These are phyloP conservation scores for Lophius americanus DNA, from an alignment of 2,797 vertebrate species.

Conservation along the genomic window DNA sequence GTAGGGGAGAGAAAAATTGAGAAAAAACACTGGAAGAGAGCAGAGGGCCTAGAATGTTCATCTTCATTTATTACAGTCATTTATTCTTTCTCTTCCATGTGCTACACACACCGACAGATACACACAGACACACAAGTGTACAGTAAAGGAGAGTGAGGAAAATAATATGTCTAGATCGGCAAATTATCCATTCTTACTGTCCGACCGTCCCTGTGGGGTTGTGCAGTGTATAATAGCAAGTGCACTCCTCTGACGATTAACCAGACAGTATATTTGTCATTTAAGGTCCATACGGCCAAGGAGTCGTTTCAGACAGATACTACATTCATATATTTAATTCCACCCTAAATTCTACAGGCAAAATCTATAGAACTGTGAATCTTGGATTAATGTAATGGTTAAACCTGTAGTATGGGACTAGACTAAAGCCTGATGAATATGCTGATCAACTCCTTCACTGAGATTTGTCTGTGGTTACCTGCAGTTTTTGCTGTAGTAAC, in stretches of 20 bases:
- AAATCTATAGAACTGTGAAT: conserved; percentile 19
- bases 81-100: conserved; percentile 57
- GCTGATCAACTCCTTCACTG: not conserved
- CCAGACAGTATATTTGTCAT: conserved; percentile 68
- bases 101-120: conserved; percentile 23
- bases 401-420: not conserved
- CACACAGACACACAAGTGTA: conserved; percentile 1
- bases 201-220: conserved; percentile 52
- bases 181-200: conserved; percentile 74
- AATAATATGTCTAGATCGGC: conserved; percentile 73
- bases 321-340: conserved; percentile 64
- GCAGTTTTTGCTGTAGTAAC: no score
- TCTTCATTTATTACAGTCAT: conserved; percentile 79
- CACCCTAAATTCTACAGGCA: conserved; percentile 16
- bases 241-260: conserved; percentile 62
- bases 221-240: conserved; percentile 66
- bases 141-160: conserved; percentile 37
- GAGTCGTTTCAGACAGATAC: conserved; percentile 42
- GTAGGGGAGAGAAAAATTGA: conserved; percentile 59
- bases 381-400: conserved; percentile 22
- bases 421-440: not conserved
- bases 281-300: conserved; percentile 50
- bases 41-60: conserved; percentile 68
- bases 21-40: conserved; percentile 65
- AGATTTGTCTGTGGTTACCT: no score